Evolutionary conservation across 2,113 vertebrate species (phyloP).

Genomic region (Oenanthe melanoleuca): DNA sequence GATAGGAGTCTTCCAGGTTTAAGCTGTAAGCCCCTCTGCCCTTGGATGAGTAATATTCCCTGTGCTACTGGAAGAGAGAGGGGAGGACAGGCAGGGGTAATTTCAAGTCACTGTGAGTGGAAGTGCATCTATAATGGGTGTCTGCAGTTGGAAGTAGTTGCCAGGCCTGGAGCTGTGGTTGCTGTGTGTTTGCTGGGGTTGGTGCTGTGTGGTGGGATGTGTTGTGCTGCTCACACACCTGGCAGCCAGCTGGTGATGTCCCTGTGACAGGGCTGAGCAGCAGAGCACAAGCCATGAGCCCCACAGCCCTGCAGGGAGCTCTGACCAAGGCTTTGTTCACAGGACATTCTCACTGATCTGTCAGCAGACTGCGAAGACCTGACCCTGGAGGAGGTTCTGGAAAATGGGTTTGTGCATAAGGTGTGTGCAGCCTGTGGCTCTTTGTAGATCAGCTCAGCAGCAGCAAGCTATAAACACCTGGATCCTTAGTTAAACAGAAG

Average conservation of each 20-base stretch:
- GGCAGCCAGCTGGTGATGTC: neutral
- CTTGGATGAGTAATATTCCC: neutral
- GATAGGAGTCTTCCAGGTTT: neutral
- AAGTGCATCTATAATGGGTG: neutral
- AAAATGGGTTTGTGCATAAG: slow-evolving; percentile 92
- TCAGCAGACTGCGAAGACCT: slow-evolving; percentile 91
- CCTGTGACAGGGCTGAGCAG: neutral
- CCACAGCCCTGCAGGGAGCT: neutral
- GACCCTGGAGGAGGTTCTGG: slow-evolving; percentile 82
- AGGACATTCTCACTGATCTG: slow-evolving; percentile 94
- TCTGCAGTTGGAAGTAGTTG: neutral
- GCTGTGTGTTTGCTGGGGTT: neutral
- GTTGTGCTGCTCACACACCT: neutral
- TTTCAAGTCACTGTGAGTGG: neutral
- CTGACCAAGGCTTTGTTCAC: neutral
- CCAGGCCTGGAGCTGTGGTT: neutral
- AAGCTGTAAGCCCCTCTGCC: neutral
- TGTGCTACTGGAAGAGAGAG: neutral
- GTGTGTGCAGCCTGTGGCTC: slow-evolving; percentile 58
- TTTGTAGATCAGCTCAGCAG: neutral
- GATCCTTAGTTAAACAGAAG: neutral
- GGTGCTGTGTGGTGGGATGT: neutral
- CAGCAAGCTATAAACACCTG: neutral
- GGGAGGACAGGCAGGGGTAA: neutral
- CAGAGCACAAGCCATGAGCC: rapidly evolving